Base-by-base conservation (phyloP, 2,797 vertebrate genomes). In the Myotis planiceps region DNA sequence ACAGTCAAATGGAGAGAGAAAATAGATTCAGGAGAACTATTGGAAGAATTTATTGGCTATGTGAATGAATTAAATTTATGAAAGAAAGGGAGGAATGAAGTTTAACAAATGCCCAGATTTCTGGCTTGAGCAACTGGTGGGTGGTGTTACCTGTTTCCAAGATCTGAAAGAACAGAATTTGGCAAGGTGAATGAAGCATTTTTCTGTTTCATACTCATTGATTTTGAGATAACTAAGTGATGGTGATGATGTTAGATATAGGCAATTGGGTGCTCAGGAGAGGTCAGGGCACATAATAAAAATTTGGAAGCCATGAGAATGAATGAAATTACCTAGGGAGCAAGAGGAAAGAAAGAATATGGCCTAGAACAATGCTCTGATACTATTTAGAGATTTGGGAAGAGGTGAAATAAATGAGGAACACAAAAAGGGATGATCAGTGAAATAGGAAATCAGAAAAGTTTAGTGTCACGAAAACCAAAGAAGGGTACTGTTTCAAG, bases 341-440 rank as follows among this genome's bases (percentile, higher is more conserved):
- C 21, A 92, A 90, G 63, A 65, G 53, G 65, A 85, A 18, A 83
- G 47, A 82, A 68, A 87, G 25, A 87, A 7, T 49, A 6, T 74
- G 55, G 15, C 45, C 78, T 42, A 79, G 32, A 84, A 82, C 83
- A 79, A 94, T 92, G 19, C 55, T 21, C 75, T 91, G 55, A 21
- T 81, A 72, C 27, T 14, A 58, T 69, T 90, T 71, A 66, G 69
- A 92, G 58, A 79, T 92, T 74, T 81, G 45, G 9, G 9, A 88
- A 93, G 32, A 87, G 13, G 21, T 89, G 8, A 92, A 92, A 71
- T 82, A 87, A 89, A 47, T 27, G 79, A 80, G 88, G 37, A 42
- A 92, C 18, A 27, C 21, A 47, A 83, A 72, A 55, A 75, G 75
- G 18, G 82, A 60, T 37, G 5, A 79, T 68, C 18, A 37, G 15